phyloP scores from a whole-genome alignment of 2,888 invertebrate species.

The Drosophila cracens region DNA sequence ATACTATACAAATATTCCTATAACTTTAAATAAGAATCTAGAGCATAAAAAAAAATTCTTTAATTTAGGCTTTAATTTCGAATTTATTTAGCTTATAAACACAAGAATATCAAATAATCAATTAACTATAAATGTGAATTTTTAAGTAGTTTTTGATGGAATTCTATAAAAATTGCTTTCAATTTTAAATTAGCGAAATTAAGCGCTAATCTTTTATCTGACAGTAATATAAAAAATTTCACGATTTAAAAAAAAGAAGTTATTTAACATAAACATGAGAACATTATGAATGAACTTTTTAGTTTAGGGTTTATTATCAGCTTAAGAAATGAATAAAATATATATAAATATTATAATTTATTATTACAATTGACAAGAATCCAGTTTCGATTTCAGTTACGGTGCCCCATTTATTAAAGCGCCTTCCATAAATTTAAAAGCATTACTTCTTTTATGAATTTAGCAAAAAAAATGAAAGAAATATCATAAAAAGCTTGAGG shows the following conservation, averaged over 20 bases:
- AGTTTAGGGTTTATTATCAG: background rate
- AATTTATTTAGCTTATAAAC: background rate
- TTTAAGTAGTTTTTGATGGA: background rate
- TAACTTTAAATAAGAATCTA: background rate
- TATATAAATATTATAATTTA: background rate
- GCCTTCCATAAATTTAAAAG: background rate
- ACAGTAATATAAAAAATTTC: background rate
- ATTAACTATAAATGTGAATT: background rate
- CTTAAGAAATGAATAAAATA: background rate
- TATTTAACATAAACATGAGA: background rate
- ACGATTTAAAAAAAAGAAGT: background rate
- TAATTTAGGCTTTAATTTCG: background rate
- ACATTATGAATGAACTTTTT: rapidly evolving
- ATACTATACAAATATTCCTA: background rate
- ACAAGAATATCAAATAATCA: background rate
- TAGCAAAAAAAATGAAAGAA: constrained; percentile 2
- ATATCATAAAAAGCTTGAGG: constrained; percentile 20
- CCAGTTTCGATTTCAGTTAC: background rate
- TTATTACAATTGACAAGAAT: background rate
- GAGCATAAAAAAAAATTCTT: background rate
- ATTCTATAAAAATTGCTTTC: background rate
- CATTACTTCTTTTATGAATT: background rate
- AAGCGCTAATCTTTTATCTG: background rate
- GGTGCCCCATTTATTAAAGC: background rate
- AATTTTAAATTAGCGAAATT: background rate